phyloP scores from a whole-genome alignment of 2,888 invertebrate species.

The Ramazzottius varieornatus region DNA sequence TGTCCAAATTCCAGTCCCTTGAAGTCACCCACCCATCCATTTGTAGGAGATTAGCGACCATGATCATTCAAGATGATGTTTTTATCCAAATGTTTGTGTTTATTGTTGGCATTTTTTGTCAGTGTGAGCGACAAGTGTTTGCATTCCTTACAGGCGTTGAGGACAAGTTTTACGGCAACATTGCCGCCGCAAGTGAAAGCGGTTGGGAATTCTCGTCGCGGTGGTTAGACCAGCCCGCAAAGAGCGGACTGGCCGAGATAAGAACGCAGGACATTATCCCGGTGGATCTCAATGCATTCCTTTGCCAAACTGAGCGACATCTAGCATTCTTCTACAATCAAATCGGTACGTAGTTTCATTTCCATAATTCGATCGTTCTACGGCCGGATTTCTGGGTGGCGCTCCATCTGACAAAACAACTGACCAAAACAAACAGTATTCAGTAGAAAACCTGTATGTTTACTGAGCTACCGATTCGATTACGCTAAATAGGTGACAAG shows the following conservation, averaged over 20 bases:
- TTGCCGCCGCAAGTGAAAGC: neutral
- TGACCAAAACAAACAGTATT: neutral
- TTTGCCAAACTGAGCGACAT: neutral
- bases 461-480: too few relatives aligned
- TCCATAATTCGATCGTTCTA: too few relatives aligned
- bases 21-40: too few relatives aligned
- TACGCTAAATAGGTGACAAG: too few relatives aligned
- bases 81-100: neutral
- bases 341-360: neutral
- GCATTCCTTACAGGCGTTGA: neutral
- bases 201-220: conserved; percentile 3
- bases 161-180: neutral
- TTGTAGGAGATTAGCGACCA: too few relatives aligned
- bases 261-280: neutral
- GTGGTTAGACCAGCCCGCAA: neutral
- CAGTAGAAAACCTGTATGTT: too few relatives aligned
- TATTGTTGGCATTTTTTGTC: neutral
- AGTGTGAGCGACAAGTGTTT: neutral
- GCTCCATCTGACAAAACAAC: neutral
- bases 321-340: neutral
- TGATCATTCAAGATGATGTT: neutral
- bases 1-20: neutral
- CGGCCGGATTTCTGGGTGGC: too few relatives aligned
- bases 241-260: neutral
- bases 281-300: neutral